phyloP scores from a whole-genome alignment of 1,140 invertebrate species.

The Drosophila jambulina region DNA sequence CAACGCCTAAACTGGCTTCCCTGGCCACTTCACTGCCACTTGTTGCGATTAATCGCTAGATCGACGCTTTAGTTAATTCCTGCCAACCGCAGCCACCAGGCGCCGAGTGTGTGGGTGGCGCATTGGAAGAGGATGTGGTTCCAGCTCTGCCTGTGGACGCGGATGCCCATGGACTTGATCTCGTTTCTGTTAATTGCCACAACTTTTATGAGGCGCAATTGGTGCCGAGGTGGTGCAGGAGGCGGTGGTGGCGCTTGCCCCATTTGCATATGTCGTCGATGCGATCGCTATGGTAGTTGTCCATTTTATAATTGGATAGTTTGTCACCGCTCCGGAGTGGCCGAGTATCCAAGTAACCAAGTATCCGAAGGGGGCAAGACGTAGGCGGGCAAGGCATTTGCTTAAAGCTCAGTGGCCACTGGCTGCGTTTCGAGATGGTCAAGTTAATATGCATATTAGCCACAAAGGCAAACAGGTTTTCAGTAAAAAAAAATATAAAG shows the following conservation, averaged over 20 bases:
- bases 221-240: slow-evolving; percentile 34
- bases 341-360: neutral
- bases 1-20: slow-evolving; percentile 22
- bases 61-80: slow-evolving; percentile 80
- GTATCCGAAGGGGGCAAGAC: slow-evolving; percentile 1
- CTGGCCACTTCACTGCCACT: slow-evolving; percentile 31
- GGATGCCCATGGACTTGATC: slow-evolving; percentile 42
- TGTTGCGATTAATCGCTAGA: slow-evolving; percentile 80
- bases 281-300: slow-evolving; percentile 51
- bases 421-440: slow-evolving; percentile 48
- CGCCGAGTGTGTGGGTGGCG: slow-evolving; percentile 71
- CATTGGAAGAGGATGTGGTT: neutral
- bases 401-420: slow-evolving; percentile 45
- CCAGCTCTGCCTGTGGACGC: neutral
- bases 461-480: slow-evolving; percentile 23
- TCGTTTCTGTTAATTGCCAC: slow-evolving; percentile 76
- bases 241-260: slow-evolving; percentile 52
- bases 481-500: neutral
- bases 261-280: slow-evolving; percentile 49
- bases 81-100: slow-evolving; percentile 44
- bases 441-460: slow-evolving; percentile 58
- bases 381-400: slow-evolving; percentile 31
- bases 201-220: slow-evolving; percentile 70
- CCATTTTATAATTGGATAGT: slow-evolving; percentile 73
- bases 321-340: slow-evolving; percentile 53